Base-by-base conservation (phyloP, 2,888 invertebrate genomes). In the Conops quadrifasciatus region DNA sequence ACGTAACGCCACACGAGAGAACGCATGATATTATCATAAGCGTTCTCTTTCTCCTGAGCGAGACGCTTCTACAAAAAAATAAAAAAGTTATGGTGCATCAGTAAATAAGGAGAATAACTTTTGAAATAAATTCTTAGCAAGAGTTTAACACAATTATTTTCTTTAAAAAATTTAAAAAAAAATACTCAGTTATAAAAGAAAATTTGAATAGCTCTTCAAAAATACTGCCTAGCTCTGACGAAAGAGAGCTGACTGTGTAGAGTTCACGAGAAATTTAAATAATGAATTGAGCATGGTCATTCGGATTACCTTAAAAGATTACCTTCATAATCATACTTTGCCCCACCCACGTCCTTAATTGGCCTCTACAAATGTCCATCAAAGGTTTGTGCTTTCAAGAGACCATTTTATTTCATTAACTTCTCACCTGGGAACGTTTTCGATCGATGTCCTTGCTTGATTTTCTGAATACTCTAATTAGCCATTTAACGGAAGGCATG, bases 1-100 rank as follows among this genome's bases (percentile, higher is more conserved):
- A 97, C 92, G 86, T 97, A 97, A 0, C 97, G 90, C 93, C 96
- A 97, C 30, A 97, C 94, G 21, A 97, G 86, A 1, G 96, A 94
- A 30, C 94, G 89, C 92, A 96, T 96, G 1, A 97, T 96, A 0
- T 91, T 91, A 1, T 91, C 90, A 81, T 94, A 94, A 60, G 91
- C 88, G 65, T 89, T 90, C 77, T 92, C 92, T 16, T 89, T 86
- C 77, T 92, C 92, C 79, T 89, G 89, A 77, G 91, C 91, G 80
- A 90, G 80, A 3, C 84, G 84, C 72, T 84, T 85, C 85, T 85
- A 60, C n/a, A 11, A 36, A 7, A 7, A 36, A 7, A 36, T 36
- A 7, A 36, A 36, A 36, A 7, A 36, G 4, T 36, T 36, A 7
- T 4, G 9, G 9, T 36, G 9, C 9, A 36, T 36, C 9, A 36